These are phyloP conservation scores for Caenorhabditis sp. DNA, from an alignment of 2,888 invertebrate genomes.

Conservation along the genomic window DNA sequence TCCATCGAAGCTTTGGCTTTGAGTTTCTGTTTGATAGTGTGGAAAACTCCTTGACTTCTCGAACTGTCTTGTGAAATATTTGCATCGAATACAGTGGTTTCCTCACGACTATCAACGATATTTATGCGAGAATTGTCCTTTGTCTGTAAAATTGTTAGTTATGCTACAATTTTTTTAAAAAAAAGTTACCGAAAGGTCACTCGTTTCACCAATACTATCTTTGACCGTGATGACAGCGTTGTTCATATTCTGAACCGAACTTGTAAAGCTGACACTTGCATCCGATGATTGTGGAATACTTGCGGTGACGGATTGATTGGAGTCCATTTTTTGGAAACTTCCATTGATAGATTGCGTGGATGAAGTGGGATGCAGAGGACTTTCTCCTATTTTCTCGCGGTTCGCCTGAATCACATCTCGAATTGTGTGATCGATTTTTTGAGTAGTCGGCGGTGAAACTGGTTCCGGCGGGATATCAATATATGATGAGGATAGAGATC, in stretches of 20 bases:
- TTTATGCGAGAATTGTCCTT: no score
- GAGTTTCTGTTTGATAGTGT: background rate
- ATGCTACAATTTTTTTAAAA: no score
- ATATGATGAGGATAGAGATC: conserved; percentile 11
- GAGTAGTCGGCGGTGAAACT: conserved; percentile 2
- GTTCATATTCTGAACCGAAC: background rate
- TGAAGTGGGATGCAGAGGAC: conserved; percentile 4
- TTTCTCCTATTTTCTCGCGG: conserved; percentile 8
- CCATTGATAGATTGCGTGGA: background rate
- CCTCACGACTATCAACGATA: no score
- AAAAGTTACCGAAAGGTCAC: no score
- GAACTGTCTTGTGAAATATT: background rate
- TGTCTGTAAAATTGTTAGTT: no score
- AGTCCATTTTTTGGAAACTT: background rate
- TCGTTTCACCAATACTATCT: background rate
- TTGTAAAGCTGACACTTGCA: background rate
- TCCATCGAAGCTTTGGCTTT: background rate
- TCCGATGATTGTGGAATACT: conserved; percentile 5
- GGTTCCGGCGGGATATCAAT: conserved; percentile 9
- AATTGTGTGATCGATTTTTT: conserved; percentile 17
- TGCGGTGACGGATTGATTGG: background rate
- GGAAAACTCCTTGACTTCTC: background rate
- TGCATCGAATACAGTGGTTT: background rate
- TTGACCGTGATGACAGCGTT: background rate
- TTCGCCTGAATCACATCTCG: conserved; percentile 24